Conservation (phyloP, 2,888 invertebrate species). For the Caenorhabditis drosophilae region DNA sequence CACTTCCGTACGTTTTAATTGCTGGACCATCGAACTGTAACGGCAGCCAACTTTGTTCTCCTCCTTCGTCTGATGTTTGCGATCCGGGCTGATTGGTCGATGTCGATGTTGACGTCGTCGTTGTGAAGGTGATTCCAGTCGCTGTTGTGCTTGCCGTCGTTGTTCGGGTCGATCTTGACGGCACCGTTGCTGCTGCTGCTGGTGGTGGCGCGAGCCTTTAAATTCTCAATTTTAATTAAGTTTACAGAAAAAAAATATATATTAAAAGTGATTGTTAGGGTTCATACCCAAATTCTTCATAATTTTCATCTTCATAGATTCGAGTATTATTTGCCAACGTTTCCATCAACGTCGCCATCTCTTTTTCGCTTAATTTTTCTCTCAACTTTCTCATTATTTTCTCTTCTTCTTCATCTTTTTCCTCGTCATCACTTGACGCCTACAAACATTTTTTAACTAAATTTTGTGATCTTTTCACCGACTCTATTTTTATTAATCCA, state of each 20-base stretch:
- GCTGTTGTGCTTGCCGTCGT: constrained; percentile 1
- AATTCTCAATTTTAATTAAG: no score
- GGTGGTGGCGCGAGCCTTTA: no score
- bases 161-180: not conserved
- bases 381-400: constrained; percentile 6
- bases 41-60: constrained; percentile 36
- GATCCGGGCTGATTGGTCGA: not conserved
- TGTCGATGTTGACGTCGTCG: not conserved
- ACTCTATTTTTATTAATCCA: no score
- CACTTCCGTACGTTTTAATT: constrained; percentile 21
- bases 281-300: not conserved
- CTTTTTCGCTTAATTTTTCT: constrained; percentile 3
- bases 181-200: not conserved
- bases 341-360: constrained; percentile 1
- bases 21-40: constrained; percentile 35
- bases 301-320: constrained; percentile 1
- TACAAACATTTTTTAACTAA: constrained; percentile 1
- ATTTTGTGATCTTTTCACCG: no score
- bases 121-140: not conserved
- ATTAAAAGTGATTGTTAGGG: no score
- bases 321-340: constrained; percentile 1
- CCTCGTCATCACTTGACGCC: constrained; percentile 10
- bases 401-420: not conserved
- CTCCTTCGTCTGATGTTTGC: not conserved
- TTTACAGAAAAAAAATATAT: no score